Conservation (phyloP, 1,140 invertebrate species). For the Leptestheria dahalacensis region DNA sequence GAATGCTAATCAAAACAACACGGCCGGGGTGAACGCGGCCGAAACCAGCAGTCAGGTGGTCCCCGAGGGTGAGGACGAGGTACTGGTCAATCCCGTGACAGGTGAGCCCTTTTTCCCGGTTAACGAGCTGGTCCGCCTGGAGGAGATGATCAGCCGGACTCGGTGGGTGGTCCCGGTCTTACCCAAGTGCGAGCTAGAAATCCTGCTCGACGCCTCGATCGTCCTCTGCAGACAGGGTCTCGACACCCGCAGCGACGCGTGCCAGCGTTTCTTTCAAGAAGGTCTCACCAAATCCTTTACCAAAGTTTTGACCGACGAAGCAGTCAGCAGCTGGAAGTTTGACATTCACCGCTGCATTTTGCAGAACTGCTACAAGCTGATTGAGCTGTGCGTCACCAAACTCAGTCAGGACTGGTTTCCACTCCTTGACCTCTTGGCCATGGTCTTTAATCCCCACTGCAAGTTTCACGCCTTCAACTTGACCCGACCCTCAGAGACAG, state of each 20-base stretch:
- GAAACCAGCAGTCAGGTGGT: neutral
- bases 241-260: slow-evolving; percentile 76
- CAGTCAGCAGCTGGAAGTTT: slow-evolving; percentile 91
- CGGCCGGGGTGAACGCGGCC: neutral
- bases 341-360: slow-evolving; percentile 93
- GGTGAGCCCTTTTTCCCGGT: slow-evolving; percentile 64
- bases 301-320: slow-evolving; percentile 95
- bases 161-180: slow-evolving; percentile 94
- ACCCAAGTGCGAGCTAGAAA: slow-evolving; percentile 88
- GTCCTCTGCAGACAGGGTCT: slow-evolving; percentile 64
- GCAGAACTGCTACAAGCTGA: slow-evolving; percentile 76
- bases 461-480: slow-evolving; percentile 92
- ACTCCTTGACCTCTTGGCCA: slow-evolving; percentile 76
- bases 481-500: slow-evolving; percentile 60
- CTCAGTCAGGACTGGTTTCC: slow-evolving; percentile 86
- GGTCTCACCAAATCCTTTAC: slow-evolving; percentile 88
- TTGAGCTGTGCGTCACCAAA: slow-evolving; percentile 81
- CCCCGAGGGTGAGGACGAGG: slow-evolving; percentile 16
- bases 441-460: slow-evolving; percentile 83
- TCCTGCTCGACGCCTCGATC: slow-evolving; percentile 75
- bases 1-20: slow-evolving; percentile 8
- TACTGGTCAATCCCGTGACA: slow-evolving; percentile 30
- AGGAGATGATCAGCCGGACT: slow-evolving; percentile 87
- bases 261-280: slow-evolving; percentile 89
- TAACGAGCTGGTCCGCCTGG: slow-evolving; percentile 65